A percentile compares a stretch with the other conserved stretches of the same genome.
phyloP scores from a whole-genome alignment of 2,113 vertebrate species.

The Motacilla alba region DNA sequence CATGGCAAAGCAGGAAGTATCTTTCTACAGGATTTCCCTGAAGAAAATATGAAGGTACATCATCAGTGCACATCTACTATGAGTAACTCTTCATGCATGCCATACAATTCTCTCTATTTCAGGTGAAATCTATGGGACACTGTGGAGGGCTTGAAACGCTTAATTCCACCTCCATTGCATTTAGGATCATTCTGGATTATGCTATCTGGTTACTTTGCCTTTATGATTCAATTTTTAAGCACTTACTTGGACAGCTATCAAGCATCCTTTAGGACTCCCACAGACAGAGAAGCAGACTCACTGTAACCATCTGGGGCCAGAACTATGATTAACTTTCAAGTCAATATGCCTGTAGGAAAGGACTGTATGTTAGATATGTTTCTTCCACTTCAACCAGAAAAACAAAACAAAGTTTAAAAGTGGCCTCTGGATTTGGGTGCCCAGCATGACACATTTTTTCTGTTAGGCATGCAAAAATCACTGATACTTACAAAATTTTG shows the following conservation, averaged over 20 bases:
- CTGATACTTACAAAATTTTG: neutral
- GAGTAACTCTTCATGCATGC: neutral
- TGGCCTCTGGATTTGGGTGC: neutral
- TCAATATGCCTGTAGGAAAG: neutral
- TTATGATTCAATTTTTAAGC: neutral
- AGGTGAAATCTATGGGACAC: neutral
- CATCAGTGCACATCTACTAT: neutral
- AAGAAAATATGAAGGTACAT: neutral
- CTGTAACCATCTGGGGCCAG: constrained; percentile 13
- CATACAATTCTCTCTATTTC: neutral
- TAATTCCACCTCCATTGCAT: neutral
- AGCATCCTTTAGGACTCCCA: constrained; percentile 30
- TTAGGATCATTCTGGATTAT: neutral
- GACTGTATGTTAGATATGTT: neutral
- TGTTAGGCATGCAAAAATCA: neutral
- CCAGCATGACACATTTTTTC: neutral
- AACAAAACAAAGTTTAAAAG: neutral
- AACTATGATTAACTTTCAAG: constrained; percentile 39
- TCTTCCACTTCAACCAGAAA: neutral
- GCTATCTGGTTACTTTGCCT: neutral
- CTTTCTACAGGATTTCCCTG: neutral
- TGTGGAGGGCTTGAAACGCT: neutral
- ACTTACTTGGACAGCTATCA: constrained; percentile 26
- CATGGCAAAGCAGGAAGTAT: neutral
- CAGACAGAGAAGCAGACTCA: constrained; percentile 26